Percentiles rank a stretch among this genome's conserved stretches.
Evolutionary conservation across 1,140 invertebrate species (phyloP).

Genomic region (Physella acuta): DNA sequence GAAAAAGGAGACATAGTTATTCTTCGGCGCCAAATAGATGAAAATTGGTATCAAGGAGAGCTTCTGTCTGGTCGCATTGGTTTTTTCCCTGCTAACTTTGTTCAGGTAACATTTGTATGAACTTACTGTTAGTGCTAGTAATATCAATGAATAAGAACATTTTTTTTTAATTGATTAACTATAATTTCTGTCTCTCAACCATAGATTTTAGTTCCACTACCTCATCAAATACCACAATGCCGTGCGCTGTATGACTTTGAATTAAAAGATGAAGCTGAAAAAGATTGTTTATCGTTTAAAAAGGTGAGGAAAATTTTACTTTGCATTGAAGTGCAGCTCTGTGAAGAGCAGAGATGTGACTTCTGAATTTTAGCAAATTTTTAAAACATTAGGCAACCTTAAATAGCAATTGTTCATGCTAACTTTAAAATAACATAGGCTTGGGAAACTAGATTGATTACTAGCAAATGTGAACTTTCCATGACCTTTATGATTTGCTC

Average conservation of each 20-base stretch:
- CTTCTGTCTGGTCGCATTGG: constrained; percentile 76
- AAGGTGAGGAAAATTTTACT: no score
- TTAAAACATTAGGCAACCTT: no score
- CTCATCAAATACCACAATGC: constrained; percentile 73
- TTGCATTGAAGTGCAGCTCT: no score
- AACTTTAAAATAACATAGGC: no score
- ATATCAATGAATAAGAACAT: neutral
- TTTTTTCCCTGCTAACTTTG: constrained; percentile 84
- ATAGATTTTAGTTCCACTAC: constrained; percentile 71
- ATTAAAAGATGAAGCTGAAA: constrained; percentile 86
- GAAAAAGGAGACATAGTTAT: constrained; percentile 86
- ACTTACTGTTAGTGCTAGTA: no score
- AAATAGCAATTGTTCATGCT: no score
- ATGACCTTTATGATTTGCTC: no score
- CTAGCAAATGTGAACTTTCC: no score
- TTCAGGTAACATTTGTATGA: constrained; percentile 77
- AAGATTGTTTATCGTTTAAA: constrained; percentile 87
- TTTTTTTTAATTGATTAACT: neutral
- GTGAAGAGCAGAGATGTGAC: no score
- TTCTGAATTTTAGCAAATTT: no score
- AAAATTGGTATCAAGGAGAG: constrained; percentile 89
- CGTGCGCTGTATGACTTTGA: constrained; percentile 91
- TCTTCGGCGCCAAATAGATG: constrained; percentile 80
- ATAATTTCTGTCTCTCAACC: neutral
- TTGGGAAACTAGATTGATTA: no score